These are phyloP conservation scores for Sarcophaga carnaria DNA, from an alignment of 2,888 invertebrate species.

Conservation along the genomic window DNA sequence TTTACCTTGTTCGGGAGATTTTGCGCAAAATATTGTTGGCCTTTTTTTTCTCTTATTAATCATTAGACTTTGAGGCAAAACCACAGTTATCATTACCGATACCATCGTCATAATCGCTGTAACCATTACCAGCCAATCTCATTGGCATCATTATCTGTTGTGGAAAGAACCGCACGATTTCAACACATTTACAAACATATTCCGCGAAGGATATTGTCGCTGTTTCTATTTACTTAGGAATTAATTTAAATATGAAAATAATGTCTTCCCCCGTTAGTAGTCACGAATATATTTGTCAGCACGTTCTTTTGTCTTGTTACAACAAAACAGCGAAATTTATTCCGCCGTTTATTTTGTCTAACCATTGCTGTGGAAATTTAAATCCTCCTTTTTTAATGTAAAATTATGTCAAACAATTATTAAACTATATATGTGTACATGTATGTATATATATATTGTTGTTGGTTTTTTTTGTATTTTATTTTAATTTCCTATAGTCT, in stretches of 20 bases:
- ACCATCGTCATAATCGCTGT: neutral
- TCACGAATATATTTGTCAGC: neutral
- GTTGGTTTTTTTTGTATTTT: no score
- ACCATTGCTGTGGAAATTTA: constrained; percentile 26
- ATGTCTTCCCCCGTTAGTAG: neutral
- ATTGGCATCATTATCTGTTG: no score
- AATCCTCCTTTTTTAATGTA: constrained; percentile 47
- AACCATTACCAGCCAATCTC: neutral
- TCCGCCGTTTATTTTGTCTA: no score
- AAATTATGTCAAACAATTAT: constrained; percentile 49
- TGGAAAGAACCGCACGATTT: no score
- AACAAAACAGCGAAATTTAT: neutral
- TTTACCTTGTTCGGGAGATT: constrained; percentile 8
- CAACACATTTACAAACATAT: no score
- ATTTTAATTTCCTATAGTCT: no score
- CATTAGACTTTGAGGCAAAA: constrained; percentile 7
- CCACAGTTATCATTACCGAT: neutral
- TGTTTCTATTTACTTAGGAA: constrained; percentile 11
- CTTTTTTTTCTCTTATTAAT: neutral
- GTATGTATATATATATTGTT: no score
- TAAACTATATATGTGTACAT: neutral
- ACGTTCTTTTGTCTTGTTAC: constrained; percentile 16
- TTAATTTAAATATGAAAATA: constrained; percentile 8
- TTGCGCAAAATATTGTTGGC: constrained; percentile 28
- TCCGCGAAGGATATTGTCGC: constrained; percentile 1